Percentiles rank a stretch among this genome's conserved stretches.
These are phyloP conservation scores for Pempheris klunzingeri DNA, from an alignment of 2,797 vertebrate species.

Conservation along the genomic window DNA sequence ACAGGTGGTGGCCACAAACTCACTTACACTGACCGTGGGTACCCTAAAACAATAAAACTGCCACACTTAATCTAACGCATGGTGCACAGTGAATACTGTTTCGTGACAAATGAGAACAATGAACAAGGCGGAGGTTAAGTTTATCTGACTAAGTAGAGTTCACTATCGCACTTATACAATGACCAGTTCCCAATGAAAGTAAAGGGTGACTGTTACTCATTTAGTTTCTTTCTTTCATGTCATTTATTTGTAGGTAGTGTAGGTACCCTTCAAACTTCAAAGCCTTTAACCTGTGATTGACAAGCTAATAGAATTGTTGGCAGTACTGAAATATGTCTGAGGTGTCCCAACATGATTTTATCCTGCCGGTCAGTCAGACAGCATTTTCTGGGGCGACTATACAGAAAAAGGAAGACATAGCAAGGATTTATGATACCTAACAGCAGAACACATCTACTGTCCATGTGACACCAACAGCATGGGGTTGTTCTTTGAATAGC, in stretches of 20 bases:
- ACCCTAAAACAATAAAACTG: too few relatives aligned
- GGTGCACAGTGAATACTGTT: not conserved
- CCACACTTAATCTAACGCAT: not conserved
- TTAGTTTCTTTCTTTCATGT: not conserved
- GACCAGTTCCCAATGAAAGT: not conserved
- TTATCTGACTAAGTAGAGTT: not conserved
- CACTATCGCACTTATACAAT: not conserved
- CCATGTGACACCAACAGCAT: constrained; percentile 15
- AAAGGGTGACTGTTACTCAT: not conserved
- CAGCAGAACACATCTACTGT: not conserved
- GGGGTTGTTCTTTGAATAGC: constrained; percentile 1
- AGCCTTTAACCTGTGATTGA: too few relatives aligned
- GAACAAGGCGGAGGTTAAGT: not conserved
- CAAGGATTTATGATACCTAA: not conserved
- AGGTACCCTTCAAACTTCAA: too few relatives aligned
- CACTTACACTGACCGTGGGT: too few relatives aligned
- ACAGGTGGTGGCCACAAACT: not conserved
- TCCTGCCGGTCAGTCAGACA: not conserved
- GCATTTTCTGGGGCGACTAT: not conserved
- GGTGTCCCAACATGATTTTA: not conserved
- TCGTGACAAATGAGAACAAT: not conserved
- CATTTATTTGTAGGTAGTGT: too few relatives aligned
- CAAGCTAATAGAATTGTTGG: too few relatives aligned
- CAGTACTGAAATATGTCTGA: not conserved
- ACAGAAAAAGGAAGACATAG: not conserved